phyloP scores from a whole-genome alignment of 2,888 invertebrate species.

The Drosophila algonquin region DNA sequence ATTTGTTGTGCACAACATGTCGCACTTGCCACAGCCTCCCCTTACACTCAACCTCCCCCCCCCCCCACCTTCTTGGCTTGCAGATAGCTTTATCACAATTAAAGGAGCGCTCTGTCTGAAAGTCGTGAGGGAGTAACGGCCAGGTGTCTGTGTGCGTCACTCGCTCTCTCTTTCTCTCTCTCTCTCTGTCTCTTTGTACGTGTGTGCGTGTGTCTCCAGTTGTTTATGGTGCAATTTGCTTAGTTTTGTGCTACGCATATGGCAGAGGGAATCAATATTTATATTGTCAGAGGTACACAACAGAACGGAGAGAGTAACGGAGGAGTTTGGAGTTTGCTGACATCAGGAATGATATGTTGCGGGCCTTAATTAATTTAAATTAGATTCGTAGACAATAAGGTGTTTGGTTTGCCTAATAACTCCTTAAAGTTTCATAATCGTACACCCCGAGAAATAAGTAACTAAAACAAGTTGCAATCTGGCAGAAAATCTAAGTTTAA shows the following conservation, averaged over 20 bases:
- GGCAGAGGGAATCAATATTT: constrained; percentile 39
- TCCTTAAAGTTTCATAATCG: too few species aligned
- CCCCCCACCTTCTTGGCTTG: constrained; percentile 17
- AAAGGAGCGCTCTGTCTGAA: constrained; percentile 39
- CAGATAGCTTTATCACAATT: constrained; percentile 59
- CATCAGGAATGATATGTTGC: background rate
- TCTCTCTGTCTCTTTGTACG: background rate
- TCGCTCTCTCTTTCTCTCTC: background rate
- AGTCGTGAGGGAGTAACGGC: constrained; percentile 43
- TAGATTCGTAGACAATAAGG: background rate
- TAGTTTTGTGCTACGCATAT: constrained; percentile 42
- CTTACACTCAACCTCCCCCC: too few species aligned
- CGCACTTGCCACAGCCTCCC: constrained; percentile 37
- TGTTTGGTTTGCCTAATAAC: background rate
- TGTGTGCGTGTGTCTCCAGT: constrained; percentile 13
- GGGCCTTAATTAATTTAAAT: background rate
- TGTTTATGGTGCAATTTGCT: constrained; percentile 49
- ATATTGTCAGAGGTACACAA: background rate
- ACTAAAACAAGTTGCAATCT: too few species aligned
- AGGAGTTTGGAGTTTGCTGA: constrained; percentile 10
- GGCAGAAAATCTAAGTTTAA: too few species aligned
- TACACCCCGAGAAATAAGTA: too few species aligned
- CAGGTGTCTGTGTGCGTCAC: constrained; percentile 22
- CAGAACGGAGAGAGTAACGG: background rate
- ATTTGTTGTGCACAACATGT: constrained; percentile 56